phyloP scores from a whole-genome alignment of 2,113 vertebrate genomes.

The Onychostoma macrolepis region DNA sequence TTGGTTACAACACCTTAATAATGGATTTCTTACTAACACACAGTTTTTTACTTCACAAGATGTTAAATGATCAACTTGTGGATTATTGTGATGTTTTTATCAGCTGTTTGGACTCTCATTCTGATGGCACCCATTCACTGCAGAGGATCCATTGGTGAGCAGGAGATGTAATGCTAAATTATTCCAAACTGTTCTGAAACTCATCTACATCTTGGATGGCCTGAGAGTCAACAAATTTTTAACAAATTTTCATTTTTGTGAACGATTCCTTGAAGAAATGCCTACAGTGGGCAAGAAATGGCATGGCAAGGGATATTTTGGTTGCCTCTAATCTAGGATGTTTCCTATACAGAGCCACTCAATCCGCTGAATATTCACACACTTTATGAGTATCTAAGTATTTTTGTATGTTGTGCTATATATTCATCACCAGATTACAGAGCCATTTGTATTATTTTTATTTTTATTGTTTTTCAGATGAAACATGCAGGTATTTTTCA shows the following conservation, averaged over 20 bases:
- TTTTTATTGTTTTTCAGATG: background rate
- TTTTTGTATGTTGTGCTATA: background rate
- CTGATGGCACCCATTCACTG: too few relatives aligned
- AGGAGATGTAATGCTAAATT: too few relatives aligned
- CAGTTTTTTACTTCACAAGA: too few relatives aligned
- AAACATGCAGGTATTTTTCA: slow-evolving; percentile 2
- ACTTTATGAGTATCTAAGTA: background rate
- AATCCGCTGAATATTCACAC: background rate
- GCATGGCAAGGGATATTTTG: background rate
- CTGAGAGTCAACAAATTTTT: background rate
- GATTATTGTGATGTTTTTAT: too few relatives aligned
- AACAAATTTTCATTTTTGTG: background rate
- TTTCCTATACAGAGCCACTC: background rate
- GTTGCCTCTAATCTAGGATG: background rate
- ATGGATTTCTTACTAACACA: too few relatives aligned
- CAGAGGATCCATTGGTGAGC: too few relatives aligned
- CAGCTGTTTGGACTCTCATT: too few relatives aligned
- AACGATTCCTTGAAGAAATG: background rate
- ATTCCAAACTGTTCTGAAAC: background rate
- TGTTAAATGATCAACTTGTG: too few relatives aligned
- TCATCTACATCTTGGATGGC: background rate
- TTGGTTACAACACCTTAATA: too few relatives aligned
- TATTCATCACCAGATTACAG: background rate
- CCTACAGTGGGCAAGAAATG: background rate
- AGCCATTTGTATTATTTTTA: background rate